A percentile compares a stretch with the other conserved stretches of the same genome.
Evolutionary conservation across 2,888 invertebrate genomes (phyloP).

Genomic region (Diaprepes abbreviatus): DNA sequence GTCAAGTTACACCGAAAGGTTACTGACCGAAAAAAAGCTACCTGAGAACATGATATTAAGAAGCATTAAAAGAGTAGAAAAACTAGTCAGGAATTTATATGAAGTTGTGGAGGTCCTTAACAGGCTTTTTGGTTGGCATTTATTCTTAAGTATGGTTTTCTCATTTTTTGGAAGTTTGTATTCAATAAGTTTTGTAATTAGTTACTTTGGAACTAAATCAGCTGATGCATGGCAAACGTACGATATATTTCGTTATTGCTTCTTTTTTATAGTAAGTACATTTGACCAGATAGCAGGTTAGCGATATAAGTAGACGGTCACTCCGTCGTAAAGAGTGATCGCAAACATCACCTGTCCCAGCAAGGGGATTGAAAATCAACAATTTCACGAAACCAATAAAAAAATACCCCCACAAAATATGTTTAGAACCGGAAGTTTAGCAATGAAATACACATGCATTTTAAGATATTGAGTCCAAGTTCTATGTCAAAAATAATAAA

Average conservation of each 20-base stretch:
- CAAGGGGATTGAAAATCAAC: no score
- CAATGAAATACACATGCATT: no score
- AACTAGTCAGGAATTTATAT: slow-evolving; percentile 31
- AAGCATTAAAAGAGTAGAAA: slow-evolving; percentile 35
- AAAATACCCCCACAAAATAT: no score
- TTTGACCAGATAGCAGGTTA: no score
- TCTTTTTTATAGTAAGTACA: slow-evolving; percentile 22
- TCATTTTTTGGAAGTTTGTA: slow-evolving; percentile 36
- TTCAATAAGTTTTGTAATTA: slow-evolving; percentile 21
- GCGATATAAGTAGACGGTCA: no score
- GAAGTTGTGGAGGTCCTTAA: slow-evolving; percentile 28
- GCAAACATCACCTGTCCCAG: no score
- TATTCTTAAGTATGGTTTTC: slow-evolving; percentile 33
- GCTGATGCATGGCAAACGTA: neutral
- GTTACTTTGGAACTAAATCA: neutral
- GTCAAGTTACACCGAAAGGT: neutral
- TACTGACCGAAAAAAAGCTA: neutral
- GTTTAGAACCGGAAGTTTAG: no score
- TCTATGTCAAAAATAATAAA: no score
- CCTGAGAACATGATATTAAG: slow-evolving; percentile 18
- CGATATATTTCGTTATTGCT: slow-evolving; percentile 12
- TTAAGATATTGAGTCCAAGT: no score
- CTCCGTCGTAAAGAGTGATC: no score
- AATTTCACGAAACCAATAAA: no score
- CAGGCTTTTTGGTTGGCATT: slow-evolving; percentile 34